Evolutionary conservation across 2,888 invertebrate genomes (phyloP).

Genomic region (Agrypnus murinus): DNA sequence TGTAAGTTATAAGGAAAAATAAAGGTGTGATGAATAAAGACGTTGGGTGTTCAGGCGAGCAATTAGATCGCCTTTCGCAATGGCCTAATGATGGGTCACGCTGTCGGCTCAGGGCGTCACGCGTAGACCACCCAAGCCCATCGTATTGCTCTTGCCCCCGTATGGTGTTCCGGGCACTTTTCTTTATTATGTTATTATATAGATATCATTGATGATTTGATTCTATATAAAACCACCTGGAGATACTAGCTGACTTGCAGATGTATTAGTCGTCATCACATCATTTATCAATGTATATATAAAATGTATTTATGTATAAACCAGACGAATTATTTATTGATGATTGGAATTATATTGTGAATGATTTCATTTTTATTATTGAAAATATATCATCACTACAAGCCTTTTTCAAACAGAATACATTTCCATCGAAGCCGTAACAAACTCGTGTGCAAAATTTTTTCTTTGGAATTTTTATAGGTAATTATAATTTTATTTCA

Average conservation of each 20-base stretch:
- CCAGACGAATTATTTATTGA: conserved; percentile 38
- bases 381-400: no score
- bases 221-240: conserved; percentile 66
- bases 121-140: conserved; percentile 69
- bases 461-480: neutral
- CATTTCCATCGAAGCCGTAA: neutral
- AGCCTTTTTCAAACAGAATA: neutral
- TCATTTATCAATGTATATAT: conserved; percentile 41
- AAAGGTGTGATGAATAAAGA: conserved; percentile 69
- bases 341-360: conserved; percentile 18
- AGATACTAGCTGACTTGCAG: conserved; percentile 62
- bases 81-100: conserved; percentile 72
- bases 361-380: conserved; percentile 5
- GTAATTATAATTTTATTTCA: conserved; percentile 1
- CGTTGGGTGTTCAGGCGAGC: conserved; percentile 69
- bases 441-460: neutral
- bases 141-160: conserved; percentile 62
- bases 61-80: conserved; percentile 73
- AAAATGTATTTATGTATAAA: neutral
- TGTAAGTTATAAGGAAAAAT: conserved; percentile 45
- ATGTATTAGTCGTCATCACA: conserved; percentile 59
- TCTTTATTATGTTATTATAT: conserved; percentile 68
- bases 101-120: conserved; percentile 68
- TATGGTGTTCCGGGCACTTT: conserved; percentile 56
- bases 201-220: conserved; percentile 67